phyloP scores from a whole-genome alignment of 2,888 invertebrate genomes.

The Drosophila hawaiiensis region DNA sequence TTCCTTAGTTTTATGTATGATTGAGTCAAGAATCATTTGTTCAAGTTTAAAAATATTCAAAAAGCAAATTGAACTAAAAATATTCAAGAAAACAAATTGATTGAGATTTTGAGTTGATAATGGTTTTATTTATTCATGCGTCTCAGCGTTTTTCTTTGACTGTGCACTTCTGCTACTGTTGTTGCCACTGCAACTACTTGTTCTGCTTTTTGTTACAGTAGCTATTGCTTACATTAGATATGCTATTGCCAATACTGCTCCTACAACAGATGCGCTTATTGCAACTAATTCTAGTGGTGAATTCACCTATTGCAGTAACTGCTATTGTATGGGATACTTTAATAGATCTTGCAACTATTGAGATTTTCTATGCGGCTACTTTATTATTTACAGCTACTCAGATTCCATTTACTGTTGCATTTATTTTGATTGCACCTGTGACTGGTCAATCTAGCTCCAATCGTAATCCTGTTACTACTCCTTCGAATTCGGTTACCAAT shows the following conservation, averaged over 20 bases:
- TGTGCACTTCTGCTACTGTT: not conserved
- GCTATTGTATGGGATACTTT: not conserved
- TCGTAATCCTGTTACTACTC: not conserved
- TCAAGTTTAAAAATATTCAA: not conserved
- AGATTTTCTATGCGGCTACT: not conserved
- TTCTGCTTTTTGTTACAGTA: not conserved
- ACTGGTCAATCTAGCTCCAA: not conserved
- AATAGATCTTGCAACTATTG: too few relatives aligned
- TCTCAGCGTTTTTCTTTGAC: not conserved
- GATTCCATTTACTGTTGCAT: not conserved
- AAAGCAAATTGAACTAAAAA: not conserved
- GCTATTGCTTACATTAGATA: not conserved
- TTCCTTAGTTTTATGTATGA: not conserved
- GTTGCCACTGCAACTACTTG: not conserved
- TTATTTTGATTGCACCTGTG: not conserved
- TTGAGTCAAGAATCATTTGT: not conserved
- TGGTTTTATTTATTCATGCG: not conserved
- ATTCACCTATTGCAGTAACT: not conserved
- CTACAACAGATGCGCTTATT: not conserved
- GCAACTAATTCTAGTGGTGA: not conserved
- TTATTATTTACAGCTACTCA: not conserved
- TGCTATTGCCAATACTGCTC: not conserved
- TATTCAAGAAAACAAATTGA: not conserved
- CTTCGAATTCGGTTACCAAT: not conserved
- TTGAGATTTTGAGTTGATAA: not conserved